These are phyloP conservation scores for Epinotia demarniana DNA, from an alignment of 2,888 invertebrate species.

Conservation along the genomic window DNA sequence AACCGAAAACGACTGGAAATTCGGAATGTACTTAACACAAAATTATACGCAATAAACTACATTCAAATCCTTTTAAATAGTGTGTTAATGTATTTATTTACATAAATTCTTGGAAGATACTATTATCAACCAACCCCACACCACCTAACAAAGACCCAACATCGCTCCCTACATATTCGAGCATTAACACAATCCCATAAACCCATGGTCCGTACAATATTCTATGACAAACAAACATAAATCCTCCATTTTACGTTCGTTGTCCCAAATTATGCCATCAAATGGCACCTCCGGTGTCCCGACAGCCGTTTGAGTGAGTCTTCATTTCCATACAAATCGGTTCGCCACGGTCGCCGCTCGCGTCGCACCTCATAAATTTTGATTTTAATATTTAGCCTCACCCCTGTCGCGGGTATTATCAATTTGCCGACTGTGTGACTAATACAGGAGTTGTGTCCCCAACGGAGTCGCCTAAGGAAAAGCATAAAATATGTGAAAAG, in stretches of 20 bases:
- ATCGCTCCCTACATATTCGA: constrained; percentile 41
- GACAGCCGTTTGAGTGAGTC: constrained; percentile 67
- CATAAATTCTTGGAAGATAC: neutral
- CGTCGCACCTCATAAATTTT: constrained; percentile 81
- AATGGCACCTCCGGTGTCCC: constrained; percentile 69
- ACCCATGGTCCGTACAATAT: constrained; percentile 68
- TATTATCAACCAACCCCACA: neutral
- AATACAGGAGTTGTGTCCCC: constrained; percentile 25
- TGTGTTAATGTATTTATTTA: neutral
- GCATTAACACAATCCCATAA: constrained; percentile 61
- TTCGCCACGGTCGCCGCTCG: constrained; percentile 69
- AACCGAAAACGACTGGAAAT: no score
- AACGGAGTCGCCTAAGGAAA: neutral
- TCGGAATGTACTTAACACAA: neutral
- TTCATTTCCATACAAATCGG: constrained; percentile 74
- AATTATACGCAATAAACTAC: neutral
- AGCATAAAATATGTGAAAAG: no score
- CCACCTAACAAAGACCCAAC: constrained; percentile 12
- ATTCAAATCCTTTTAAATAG: neutral
- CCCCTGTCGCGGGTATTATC: constrained; percentile 51
- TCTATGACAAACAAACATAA: constrained; percentile 80
- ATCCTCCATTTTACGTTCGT: constrained; percentile 75
- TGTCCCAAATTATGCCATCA: constrained; percentile 81
- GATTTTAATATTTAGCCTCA: constrained; percentile 77
- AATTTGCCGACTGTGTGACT: constrained; percentile 41